Percentiles rank a stretch among this genome's conserved stretches.
Evolutionary conservation across 2,797 vertebrate species (phyloP).

Genomic region (Emys orbicularis): DNA sequence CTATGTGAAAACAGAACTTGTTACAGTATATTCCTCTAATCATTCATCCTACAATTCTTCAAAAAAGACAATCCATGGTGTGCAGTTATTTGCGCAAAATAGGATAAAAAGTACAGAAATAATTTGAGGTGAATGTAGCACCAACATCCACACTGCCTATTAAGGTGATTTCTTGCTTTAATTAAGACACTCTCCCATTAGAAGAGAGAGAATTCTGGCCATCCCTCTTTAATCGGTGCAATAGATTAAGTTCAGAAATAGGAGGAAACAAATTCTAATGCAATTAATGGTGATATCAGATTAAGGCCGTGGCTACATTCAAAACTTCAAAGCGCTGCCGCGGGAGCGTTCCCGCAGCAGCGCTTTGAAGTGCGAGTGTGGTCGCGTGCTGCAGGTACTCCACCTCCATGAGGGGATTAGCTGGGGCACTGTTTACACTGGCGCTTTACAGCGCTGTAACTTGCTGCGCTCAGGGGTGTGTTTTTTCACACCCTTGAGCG

Average conservation of each 20-base stretch:
- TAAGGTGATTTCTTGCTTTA: rapidly evolving
- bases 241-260: background rate
- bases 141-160: rapidly evolving
- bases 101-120: background rate
- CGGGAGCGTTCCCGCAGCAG: too few species aligned
- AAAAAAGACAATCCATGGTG: rapidly evolving
- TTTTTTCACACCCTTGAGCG: too few species aligned
- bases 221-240: background rate
- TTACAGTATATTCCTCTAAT: background rate
- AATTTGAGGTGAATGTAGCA: background rate
- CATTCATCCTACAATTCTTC: background rate
- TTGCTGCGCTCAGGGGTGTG: too few species aligned
- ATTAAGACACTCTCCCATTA: background rate
- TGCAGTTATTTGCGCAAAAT: rapidly evolving
- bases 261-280: background rate
- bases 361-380: too few species aligned
- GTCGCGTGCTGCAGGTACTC: too few species aligned
- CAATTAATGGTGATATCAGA: background rate
- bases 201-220: background rate
- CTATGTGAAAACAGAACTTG: background rate
- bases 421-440: too few species aligned
- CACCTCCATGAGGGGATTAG: too few species aligned
- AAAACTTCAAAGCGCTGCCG: too few species aligned
- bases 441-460: too few species aligned
- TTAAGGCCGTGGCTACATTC: too few species aligned